A percentile compares a stretch with the other conserved stretches of the same genome.
These are phyloP conservation scores for Eurytoma californica DNA, from an alignment of 2,888 invertebrate genomes.

Conservation along the genomic window DNA sequence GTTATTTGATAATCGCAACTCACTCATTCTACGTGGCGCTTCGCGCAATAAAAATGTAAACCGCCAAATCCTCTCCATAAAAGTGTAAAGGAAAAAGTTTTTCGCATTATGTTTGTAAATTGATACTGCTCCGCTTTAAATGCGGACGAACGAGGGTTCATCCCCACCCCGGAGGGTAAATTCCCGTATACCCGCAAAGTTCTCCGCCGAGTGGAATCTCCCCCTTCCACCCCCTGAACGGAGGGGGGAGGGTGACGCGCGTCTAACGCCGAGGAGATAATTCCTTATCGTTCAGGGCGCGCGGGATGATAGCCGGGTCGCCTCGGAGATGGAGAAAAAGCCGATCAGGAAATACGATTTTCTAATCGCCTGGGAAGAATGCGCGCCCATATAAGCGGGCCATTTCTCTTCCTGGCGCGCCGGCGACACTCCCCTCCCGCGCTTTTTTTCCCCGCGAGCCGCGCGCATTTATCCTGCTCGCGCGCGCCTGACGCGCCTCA, in stretches of 20 bases:
- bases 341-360: constrained; percentile 52
- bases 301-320: neutral
- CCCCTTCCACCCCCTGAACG: neutral
- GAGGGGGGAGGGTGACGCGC: neutral
- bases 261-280: constrained; percentile 5
- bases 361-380: constrained; percentile 52
- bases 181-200: neutral
- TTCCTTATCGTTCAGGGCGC: constrained; percentile 30
- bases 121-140: constrained; percentile 8
- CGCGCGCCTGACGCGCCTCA: constrained; percentile 19
- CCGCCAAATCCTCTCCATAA: neutral
- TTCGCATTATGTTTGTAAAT: constrained; percentile 23
- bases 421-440: neutral
- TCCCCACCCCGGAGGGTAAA: neutral
- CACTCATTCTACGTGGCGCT: no score
- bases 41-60: neutral
- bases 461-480: constrained; percentile 47
- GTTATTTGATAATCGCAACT: no score
- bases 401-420: constrained; percentile 44
- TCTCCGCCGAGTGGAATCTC: neutral
- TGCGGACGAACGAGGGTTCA: neutral
- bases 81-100: neutral
- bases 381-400: constrained; percentile 37
- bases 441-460: constrained; percentile 34
- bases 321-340: constrained; percentile 10